Base-by-base conservation (phyloP, 2,113 vertebrate genomes). In the Perca schrenkii region DNA sequence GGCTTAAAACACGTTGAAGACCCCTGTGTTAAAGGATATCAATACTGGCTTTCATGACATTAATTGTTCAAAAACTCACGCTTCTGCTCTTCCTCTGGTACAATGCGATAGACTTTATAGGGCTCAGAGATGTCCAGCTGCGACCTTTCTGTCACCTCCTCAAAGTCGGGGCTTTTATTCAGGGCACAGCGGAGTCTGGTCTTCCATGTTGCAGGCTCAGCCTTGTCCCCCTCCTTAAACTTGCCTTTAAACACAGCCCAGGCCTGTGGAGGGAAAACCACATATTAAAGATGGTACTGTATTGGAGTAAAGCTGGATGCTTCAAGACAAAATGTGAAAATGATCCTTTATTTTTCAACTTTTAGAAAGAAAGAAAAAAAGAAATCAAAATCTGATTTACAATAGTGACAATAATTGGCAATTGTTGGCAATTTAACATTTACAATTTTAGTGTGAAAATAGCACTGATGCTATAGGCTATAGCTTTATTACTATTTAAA, bases 161-260 rank as follows among this genome's bases (percentile, higher is more conserved):
- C 98, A 52, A 99, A 99, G 89, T 99, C 98, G 0, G 98, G 98
- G 89, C 98, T 99, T 94, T 99, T 99, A 91, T 99, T 99, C 11
- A 99, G 89, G 0, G 98, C 98, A 0, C 98, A 99, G 71, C 98
- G 98, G 5, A 99, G 95, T 68, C 98, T 95, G 0, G 98, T 99
- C 95, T 99, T 99, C 98, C 98, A 99, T 0, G 98, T 99, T 46
- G 98, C 98, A 0, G 98, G 98, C 54, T 99, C 98, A 0, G 98
- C 98, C 84, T 98, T 98, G 82, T 99, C 98, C 0, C 98, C 98
- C 74, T 99, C 98, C 84, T 99, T 99, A 93, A 97, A 99, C 90
- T 99, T 99, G 73, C 98, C 98, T 93, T 99, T 99, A 93, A 99
- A 99, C 74, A 99, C 94, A 19, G 98, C 98, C 98, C 98, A 99